A percentile compares a stretch with the other conserved stretches of the same genome.
Evolutionary conservation across 2,113 vertebrate species (phyloP).

Genomic region (Ptychochromis oligacanthus): DNA sequence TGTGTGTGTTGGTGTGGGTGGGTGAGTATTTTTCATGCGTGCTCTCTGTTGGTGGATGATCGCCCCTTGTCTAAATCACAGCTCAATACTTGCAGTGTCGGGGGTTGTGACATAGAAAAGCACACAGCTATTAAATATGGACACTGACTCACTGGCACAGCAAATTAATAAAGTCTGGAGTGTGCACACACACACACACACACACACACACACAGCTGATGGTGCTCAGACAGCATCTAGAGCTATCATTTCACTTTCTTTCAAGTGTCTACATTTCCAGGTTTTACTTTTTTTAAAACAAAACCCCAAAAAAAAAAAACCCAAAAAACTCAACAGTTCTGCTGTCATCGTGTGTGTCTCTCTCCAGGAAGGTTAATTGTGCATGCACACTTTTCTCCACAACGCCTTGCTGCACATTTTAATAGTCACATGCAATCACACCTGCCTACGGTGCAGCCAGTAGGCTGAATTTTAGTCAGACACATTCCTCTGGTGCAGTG

Average conservation of each 20-base stretch:
- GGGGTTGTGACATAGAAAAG: constrained; percentile 26
- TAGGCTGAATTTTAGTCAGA: neutral
- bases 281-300: neutral
- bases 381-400: neutral
- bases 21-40: neutral
- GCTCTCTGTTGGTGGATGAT: neutral
- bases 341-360: neutral
- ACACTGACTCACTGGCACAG: constrained; percentile 44
- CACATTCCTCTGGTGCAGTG: neutral
- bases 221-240: neutral
- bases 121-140: constrained; percentile 49
- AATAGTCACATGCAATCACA: neutral
- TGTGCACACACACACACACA: neutral
- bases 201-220: constrained; percentile 27
- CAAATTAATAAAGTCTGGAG: constrained; percentile 44
- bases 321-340: neutral
- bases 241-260: constrained; percentile 5
- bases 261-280: neutral
- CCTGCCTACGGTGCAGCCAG: neutral
- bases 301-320: neutral
- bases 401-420: constrained; percentile 4
- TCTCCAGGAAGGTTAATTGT: constrained; percentile 1
- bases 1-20: neutral
- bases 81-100: constrained; percentile 33
- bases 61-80: constrained; percentile 32